Percentiles rank a stretch among this genome's conserved stretches.
Conservation (phyloP, 2,797 vertebrate genomes). For the Takifugu rubripes region DNA sequence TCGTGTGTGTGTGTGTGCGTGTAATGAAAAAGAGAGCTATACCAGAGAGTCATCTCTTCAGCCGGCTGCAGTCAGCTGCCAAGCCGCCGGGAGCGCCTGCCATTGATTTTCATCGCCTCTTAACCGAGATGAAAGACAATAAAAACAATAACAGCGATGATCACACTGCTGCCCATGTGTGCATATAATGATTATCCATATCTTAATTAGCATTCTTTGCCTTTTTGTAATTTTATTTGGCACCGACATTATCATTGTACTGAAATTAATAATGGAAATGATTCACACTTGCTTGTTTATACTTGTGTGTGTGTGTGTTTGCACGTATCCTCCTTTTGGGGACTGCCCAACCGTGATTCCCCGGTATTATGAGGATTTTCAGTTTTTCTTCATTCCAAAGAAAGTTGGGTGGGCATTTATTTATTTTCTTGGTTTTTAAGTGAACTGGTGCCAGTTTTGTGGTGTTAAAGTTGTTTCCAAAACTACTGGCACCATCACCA, state of each 20-base stretch:
- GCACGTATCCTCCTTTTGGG: slow-evolving; percentile 22
- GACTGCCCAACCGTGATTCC: slow-evolving; percentile 37
- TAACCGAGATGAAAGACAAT: slow-evolving; percentile 76
- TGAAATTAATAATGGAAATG: slow-evolving; percentile 56
- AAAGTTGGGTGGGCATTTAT: slow-evolving; percentile 60
- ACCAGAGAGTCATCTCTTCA: slow-evolving; percentile 51
- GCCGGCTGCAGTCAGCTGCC: slow-evolving; percentile 51
- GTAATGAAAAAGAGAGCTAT: slow-evolving; percentile 34
- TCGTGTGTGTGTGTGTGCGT: slow-evolving; percentile 12
- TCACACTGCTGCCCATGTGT: slow-evolving; percentile 64
- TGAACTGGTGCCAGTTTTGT: slow-evolving; percentile 55
- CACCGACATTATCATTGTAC: slow-evolving; percentile 48
- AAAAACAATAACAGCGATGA: slow-evolving; percentile 77
- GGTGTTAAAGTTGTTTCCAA: slow-evolving; percentile 53
- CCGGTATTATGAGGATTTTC: slow-evolving; percentile 51
- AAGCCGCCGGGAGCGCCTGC: slow-evolving; percentile 65
- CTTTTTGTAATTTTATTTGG: slow-evolving; percentile 66
- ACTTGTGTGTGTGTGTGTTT: neutral
- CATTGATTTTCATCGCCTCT: slow-evolving; percentile 75
- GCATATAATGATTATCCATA: slow-evolving; percentile 66
- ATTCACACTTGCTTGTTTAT: slow-evolving; percentile 24
- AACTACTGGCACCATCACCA: slow-evolving; percentile 57
- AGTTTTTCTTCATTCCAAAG: slow-evolving; percentile 44
- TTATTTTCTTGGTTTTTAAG: slow-evolving; percentile 15
- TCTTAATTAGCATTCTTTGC: slow-evolving; percentile 66